These are phyloP conservation scores for Neodiprion virginianus DNA, from an alignment of 1,140 invertebrate genomes.

Conservation along the genomic window DNA sequence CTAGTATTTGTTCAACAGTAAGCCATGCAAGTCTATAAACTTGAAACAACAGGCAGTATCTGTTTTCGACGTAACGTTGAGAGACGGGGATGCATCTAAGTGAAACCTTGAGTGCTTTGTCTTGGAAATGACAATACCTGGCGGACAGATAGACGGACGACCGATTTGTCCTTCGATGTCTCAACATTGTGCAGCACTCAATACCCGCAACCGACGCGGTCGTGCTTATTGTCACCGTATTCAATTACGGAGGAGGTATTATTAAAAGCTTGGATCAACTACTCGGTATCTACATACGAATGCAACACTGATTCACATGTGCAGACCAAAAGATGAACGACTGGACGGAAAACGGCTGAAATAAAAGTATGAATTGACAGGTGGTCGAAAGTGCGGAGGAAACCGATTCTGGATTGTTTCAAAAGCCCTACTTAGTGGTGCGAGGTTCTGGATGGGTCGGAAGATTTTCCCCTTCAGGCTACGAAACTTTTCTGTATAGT, in stretches of 20 bases:
- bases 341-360: not conserved
- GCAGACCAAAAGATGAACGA: too few relatives aligned
- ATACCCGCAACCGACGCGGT: not conserved
- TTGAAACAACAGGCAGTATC: too few relatives aligned
- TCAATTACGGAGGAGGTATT: not conserved
- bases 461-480: not conserved
- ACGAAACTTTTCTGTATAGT: not conserved
- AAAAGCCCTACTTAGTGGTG: not conserved
- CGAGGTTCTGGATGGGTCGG: not conserved
- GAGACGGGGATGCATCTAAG: too few relatives aligned
- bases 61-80: too few relatives aligned
- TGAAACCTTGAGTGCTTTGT: not conserved
- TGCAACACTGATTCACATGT: too few relatives aligned
- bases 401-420: not conserved
- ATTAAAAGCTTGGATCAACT: not conserved
- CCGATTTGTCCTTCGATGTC: not conserved
- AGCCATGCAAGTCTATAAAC: too few relatives aligned
- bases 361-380: not conserved
- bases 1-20: not conserved
- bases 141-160: not conserved
- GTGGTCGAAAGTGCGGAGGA: not conserved
- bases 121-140: not conserved
- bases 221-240: not conserved
- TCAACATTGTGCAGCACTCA: not conserved
- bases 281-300: not conserved